phyloP scores from a whole-genome alignment of 2,113 vertebrate genomes.

The Platysteira castanea region DNA sequence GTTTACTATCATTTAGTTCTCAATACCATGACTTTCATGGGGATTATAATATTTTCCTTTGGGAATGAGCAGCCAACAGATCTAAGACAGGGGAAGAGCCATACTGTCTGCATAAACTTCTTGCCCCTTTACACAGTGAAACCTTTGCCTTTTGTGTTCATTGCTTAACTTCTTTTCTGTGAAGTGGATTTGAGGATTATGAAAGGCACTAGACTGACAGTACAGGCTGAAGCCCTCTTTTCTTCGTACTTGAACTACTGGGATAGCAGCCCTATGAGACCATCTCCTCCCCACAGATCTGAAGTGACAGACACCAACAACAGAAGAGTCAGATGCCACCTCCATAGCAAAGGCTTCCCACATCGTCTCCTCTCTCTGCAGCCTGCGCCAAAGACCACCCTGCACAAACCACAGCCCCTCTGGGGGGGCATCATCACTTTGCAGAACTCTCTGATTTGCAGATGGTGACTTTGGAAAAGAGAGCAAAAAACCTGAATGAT shows the following conservation, averaged over 20 bases:
- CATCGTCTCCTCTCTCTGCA: neutral
- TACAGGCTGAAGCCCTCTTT: neutral
- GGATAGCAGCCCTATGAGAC: neutral
- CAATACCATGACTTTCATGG: slow-evolving; percentile 29
- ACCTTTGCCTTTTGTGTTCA: neutral
- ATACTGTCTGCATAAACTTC: neutral
- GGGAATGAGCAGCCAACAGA: neutral
- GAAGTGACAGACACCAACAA: neutral
- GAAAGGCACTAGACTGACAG: neutral
- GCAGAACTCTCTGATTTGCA: neutral
- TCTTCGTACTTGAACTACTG: neutral
- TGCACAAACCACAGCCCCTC: neutral
- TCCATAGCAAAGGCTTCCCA: neutral
- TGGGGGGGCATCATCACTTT: neutral
- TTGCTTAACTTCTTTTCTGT: neutral
- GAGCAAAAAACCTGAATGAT: rapidly evolving
- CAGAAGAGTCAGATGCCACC: neutral
- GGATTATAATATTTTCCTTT: slow-evolving; percentile 14
- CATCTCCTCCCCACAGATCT: neutral
- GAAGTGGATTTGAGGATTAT: neutral
- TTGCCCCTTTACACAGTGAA: neutral
- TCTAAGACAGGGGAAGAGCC: neutral
- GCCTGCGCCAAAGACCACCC: neutral
- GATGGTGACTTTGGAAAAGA: neutral
- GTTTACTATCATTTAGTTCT: slow-evolving; percentile 20